phyloP scores from a whole-genome alignment of 2,888 invertebrate genomes.

The Oithona nana region DNA sequence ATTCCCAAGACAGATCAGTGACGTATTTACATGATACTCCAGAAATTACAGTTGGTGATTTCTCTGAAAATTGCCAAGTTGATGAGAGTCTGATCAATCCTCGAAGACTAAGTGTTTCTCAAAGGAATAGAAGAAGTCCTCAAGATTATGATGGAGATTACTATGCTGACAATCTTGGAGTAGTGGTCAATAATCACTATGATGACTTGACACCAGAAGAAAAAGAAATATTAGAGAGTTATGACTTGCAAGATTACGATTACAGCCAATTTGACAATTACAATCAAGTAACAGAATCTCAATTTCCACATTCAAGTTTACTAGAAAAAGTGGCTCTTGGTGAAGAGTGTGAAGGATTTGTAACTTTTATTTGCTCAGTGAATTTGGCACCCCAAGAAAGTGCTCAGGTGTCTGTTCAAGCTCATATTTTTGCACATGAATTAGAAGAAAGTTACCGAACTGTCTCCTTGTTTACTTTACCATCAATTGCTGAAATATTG shows the following conservation, averaged over 20 bases:
- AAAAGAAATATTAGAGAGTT: not conserved
- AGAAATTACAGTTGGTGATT: not conserved
- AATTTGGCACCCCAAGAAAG: slow-evolving; percentile 6
- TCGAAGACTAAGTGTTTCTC: not conserved
- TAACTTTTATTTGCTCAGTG: slow-evolving; percentile 1
- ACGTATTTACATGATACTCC: not conserved
- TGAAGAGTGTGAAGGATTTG: not conserved
- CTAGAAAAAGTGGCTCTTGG: not conserved
- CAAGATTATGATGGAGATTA: not conserved
- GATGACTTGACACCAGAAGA: not conserved
- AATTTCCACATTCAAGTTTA: not conserved
- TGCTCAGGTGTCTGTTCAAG: not conserved
- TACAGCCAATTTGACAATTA: not conserved
- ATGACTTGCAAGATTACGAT: not conserved
- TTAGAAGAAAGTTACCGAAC: not conserved
- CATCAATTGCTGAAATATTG: not conserved
- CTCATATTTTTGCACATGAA: not conserved
- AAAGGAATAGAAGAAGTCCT: too few relatives aligned
- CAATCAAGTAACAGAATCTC: not conserved
- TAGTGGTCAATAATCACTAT: not conserved
- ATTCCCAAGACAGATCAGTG: not conserved
- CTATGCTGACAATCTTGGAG: not conserved
- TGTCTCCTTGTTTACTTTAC: not conserved
- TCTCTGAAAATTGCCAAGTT: too few relatives aligned
- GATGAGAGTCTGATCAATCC: not conserved